Percentiles rank a stretch among this genome's conserved stretches.
phyloP scores from a whole-genome alignment of 2,113 vertebrate genomes.

The Cathartes aura region DNA sequence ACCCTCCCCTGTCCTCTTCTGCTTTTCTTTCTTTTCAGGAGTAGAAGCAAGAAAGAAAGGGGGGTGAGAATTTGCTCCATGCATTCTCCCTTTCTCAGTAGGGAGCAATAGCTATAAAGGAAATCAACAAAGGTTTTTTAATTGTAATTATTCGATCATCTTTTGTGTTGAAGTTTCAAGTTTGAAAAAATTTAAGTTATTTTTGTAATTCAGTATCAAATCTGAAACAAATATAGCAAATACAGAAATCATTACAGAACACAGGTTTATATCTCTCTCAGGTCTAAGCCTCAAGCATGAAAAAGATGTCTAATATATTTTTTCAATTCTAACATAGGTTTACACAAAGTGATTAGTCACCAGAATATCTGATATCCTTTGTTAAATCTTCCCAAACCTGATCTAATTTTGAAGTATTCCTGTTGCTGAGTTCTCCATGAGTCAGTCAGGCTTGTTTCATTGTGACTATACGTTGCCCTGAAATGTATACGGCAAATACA shows the following conservation, averaged over 20 bases:
- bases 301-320: not conserved
- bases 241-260: not conserved
- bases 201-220: not conserved
- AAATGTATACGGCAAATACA: not conserved
- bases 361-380: not conserved
- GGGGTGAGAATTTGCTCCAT: not conserved
- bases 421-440: not conserved
- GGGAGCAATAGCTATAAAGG: not conserved
- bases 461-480: not conserved
- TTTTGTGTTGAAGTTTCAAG: not conserved
- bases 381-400: not conserved
- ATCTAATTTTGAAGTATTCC: not conserved
- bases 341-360: not conserved
- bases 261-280: not conserved
- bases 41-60: not conserved
- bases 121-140: not conserved
- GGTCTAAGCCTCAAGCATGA: not conserved
- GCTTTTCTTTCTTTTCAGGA: not conserved
- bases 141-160: not conserved
- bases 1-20: not conserved
- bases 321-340: not conserved
- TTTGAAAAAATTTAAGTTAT: not conserved
- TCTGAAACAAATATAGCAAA: not conserved
- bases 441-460: not conserved
- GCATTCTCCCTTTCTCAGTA: not conserved